phyloP scores from a whole-genome alignment of 2,797 vertebrate genomes.

The Girardinus metallicus region DNA sequence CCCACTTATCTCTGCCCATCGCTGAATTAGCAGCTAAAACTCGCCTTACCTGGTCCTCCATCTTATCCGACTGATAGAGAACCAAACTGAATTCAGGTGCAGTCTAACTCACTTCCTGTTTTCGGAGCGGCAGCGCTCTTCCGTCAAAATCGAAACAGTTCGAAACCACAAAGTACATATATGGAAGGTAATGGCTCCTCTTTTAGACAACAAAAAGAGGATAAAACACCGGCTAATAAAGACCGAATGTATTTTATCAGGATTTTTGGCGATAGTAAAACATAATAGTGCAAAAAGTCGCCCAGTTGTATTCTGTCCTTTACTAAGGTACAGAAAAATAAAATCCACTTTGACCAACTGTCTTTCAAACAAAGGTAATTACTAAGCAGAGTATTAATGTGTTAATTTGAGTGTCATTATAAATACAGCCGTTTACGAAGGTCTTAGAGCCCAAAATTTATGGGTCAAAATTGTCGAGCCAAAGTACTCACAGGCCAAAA shows the following conservation, averaged over 20 bases:
- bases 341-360: background rate
- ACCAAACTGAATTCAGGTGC: conserved; percentile 39
- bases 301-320: background rate
- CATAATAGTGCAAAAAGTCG: background rate
- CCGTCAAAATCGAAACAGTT: conserved; percentile 67
- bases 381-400: background rate
- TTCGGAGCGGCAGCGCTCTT: conserved; percentile 68
- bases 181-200: conserved; percentile 32
- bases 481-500: background rate
- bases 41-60: background rate
- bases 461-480: too few relatives aligned
- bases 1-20: background rate
- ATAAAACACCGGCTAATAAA: background rate
- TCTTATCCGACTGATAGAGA: conserved; percentile 7
- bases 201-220: background rate
- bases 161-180: conserved; percentile 77
- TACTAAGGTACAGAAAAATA: background rate
- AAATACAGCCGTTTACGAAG: background rate
- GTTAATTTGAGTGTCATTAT: background rate
- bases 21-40: background rate
- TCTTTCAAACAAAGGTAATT: background rate
- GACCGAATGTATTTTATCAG: background rate
- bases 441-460: background rate
- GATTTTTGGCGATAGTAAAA: background rate
- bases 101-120: conserved; percentile 83